These are phyloP conservation scores for Pecten maximus DNA, from an alignment of 2,888 invertebrate species.

Conservation along the genomic window DNA sequence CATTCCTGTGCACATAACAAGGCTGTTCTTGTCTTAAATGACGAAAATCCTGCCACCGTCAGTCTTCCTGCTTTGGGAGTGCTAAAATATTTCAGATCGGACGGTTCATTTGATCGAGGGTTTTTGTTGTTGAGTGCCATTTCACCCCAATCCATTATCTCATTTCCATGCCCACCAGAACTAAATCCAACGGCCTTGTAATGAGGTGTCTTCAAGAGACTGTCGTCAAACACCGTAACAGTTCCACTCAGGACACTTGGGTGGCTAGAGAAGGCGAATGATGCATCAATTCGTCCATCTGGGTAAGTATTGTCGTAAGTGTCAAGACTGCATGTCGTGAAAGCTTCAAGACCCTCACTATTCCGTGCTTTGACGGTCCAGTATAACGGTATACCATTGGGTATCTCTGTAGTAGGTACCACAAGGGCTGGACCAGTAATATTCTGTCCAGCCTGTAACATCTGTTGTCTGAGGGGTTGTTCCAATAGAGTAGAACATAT, in stretches of 20 bases:
- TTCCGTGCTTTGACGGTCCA: slow-evolving; percentile 61
- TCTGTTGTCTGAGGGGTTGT: slow-evolving; percentile 62
- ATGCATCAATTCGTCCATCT: slow-evolving; percentile 59
- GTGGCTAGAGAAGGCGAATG: slow-evolving; percentile 55
- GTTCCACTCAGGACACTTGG: slow-evolving; percentile 53
- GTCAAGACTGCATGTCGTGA: slow-evolving; percentile 51
- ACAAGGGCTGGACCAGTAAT: slow-evolving; percentile 60
- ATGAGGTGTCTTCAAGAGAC: slow-evolving; percentile 41
- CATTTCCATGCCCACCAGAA: slow-evolving; percentile 48
- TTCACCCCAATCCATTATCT: slow-evolving; percentile 43
- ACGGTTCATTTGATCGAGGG: slow-evolving; percentile 33
- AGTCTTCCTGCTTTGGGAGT: slow-evolving; percentile 50
- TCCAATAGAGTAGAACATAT: slow-evolving; percentile 64
- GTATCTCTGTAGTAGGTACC: slow-evolving; percentile 55
- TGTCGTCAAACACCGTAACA: slow-evolving; percentile 56
- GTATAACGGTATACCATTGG: slow-evolving; percentile 58
- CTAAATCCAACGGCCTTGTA: slow-evolving; percentile 51
- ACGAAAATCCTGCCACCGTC: slow-evolving; percentile 43
- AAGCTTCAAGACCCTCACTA: slow-evolving; percentile 54
- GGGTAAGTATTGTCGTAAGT: slow-evolving; percentile 64
- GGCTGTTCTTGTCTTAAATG: slow-evolving; percentile 39
- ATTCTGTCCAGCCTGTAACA: slow-evolving; percentile 61
- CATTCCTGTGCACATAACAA: slow-evolving; percentile 55
- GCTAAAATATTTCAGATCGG: slow-evolving; percentile 53
- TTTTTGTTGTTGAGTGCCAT: slow-evolving; percentile 37